These are phyloP conservation scores for Odontothrips loti DNA, from an alignment of 2,888 invertebrate species.

Conservation along the genomic window DNA sequence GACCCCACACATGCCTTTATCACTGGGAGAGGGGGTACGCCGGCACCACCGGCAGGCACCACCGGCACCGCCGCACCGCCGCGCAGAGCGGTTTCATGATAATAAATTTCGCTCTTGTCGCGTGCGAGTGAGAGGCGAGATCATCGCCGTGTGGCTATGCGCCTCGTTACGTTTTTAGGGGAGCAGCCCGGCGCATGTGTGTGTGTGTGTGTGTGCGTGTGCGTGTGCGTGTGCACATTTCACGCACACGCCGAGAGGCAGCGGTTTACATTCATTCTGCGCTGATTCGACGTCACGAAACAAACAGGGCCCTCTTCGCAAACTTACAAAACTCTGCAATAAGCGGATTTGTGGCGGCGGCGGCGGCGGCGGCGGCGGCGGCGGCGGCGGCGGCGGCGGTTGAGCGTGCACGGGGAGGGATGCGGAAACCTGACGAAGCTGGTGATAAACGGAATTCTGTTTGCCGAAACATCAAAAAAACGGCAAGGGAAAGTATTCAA, in stretches of 20 bases:
- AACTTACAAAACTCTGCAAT: background rate
- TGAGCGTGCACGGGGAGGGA: no score
- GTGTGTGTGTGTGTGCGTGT: background rate
- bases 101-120: background rate
- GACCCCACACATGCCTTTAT: background rate
- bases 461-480: no score
- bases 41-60: no score
- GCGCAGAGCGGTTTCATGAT: background rate
- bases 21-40: background rate
- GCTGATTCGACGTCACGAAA: background rate
- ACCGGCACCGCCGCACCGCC: no score
- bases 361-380: no score
- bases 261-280: background rate
- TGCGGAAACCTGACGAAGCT: no score
- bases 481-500: no score
- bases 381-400: no score
- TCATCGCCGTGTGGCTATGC: background rate
- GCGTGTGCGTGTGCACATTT: background rate
- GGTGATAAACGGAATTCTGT: no score
- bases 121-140: background rate
- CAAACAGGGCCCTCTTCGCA: background rate
- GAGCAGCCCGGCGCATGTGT: background rate
- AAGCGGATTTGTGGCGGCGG: no score
- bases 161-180: background rate
- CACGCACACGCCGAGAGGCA: background rate